Evolutionary conservation across 2,888 invertebrate species (phyloP).

Genomic region (Ophraella communa): DNA sequence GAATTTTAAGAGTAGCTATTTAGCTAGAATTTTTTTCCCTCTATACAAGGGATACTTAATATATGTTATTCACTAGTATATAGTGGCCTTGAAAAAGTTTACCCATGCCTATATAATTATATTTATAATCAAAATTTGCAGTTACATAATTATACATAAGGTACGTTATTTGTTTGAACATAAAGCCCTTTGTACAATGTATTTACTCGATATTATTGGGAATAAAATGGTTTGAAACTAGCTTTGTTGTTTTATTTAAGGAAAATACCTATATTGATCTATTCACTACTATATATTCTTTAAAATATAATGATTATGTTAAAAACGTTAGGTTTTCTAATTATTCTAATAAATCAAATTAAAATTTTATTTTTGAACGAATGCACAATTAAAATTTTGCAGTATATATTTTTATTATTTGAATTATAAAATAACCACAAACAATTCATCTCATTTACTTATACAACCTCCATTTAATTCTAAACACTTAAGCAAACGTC

Average conservation of each 20-base stretch:
- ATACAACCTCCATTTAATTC: no score
- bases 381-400: no score
- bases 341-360: no score
- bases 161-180: slow-evolving; percentile 39
- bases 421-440: no score
- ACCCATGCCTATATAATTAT: slow-evolving; percentile 51
- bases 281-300: no score
- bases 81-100: slow-evolving; percentile 54
- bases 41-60: slow-evolving; percentile 54
- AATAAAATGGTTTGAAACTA: slow-evolving; percentile 43
- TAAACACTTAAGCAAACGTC: no score
- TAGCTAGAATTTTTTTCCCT: slow-evolving; percentile 52
- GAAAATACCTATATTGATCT: background rate
- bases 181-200: slow-evolving; percentile 45
- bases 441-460: no score
- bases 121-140: slow-evolving; percentile 39
- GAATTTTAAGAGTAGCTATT: slow-evolving; percentile 51
- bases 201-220: slow-evolving; percentile 42
- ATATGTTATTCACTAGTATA: slow-evolving; percentile 47
- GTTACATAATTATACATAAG: slow-evolving; percentile 39
- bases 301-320: no score
- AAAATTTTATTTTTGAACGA: no score
- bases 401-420: no score
- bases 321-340: no score
- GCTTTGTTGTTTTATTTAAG: background rate